Evolutionary conservation across 2,888 invertebrate species (phyloP).

Genomic region (Doris montereyensis): DNA sequence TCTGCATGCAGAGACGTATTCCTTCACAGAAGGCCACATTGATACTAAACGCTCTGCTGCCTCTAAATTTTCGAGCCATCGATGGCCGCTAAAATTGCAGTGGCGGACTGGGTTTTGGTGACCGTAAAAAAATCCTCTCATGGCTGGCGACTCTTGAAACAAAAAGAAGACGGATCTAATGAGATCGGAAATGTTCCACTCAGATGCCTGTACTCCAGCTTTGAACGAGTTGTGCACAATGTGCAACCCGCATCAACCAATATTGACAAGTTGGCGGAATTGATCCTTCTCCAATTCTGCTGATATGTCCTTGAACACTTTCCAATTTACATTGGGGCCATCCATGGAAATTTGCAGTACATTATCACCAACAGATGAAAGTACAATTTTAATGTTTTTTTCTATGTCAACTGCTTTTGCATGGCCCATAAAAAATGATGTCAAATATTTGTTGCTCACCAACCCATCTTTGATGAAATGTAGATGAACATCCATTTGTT

Average conservation of each 20-base stretch:
- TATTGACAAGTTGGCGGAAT: background rate
- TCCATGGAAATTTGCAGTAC: constrained; percentile 28
- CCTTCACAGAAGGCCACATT: constrained; percentile 35
- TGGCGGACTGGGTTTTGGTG: constrained; percentile 47
- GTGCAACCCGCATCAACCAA: constrained; percentile 24
- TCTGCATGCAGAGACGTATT: constrained; percentile 42
- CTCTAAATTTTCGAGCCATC: constrained; percentile 50
- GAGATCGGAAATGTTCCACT: constrained; percentile 4
- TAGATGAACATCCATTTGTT: constrained; percentile 49
- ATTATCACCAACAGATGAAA: background rate
- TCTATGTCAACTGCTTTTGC: constrained; percentile 40
- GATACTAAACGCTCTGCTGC: constrained; percentile 44
- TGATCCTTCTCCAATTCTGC: constrained; percentile 28
- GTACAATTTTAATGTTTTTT: background rate
- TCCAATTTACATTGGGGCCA: constrained; percentile 31
- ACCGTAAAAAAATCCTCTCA: background rate
- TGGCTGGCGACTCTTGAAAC: background rate
- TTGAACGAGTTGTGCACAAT: constrained; percentile 30
- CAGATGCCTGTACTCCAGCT: background rate
- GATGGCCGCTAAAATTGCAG: constrained; percentile 53
- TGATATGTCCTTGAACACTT: constrained; percentile 6
- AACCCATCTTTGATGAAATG: constrained; percentile 41
- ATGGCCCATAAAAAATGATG: constrained; percentile 45
- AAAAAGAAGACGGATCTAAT: background rate
- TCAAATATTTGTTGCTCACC: constrained; percentile 42